Evolutionary conservation across 2,888 invertebrate species (phyloP).

Genomic region (Petrophora chlorosata): DNA sequence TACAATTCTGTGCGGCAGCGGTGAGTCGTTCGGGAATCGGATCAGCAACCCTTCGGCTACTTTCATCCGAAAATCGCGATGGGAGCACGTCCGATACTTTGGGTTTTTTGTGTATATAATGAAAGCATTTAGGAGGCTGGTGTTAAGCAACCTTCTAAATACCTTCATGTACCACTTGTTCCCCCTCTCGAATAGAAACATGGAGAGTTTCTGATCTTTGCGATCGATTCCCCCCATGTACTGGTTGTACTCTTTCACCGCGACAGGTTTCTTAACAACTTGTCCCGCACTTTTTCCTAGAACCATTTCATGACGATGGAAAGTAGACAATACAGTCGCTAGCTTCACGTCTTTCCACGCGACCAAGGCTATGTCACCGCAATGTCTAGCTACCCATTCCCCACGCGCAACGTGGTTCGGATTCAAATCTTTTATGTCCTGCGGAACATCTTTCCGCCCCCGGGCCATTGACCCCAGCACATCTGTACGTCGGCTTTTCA

Average conservation of each 20-base stretch:
- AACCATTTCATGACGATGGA: neutral
- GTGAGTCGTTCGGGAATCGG: neutral
- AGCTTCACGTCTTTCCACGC: constrained; percentile 6
- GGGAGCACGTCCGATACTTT: neutral
- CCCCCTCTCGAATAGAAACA: neutral
- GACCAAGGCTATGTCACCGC: constrained; percentile 1
- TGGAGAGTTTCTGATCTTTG: neutral
- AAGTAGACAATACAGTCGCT: neutral
- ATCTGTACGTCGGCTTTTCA: neutral
- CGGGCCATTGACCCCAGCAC: neutral
- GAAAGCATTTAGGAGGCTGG: neutral
- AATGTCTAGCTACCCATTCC: neutral
- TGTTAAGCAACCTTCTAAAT: neutral
- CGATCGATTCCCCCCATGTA: neutral
- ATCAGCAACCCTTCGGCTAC: neutral
- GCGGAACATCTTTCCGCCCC: neutral
- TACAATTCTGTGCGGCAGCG: no score
- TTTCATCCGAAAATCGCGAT: neutral
- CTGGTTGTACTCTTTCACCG: neutral
- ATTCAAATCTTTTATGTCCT: neutral
- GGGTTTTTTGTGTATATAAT: neutral
- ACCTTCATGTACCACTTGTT: neutral
- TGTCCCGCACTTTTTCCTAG: neutral
- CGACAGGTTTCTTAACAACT: neutral
- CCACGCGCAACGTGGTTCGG: neutral